Evolutionary conservation across 2,888 invertebrate species (phyloP).

Genomic region (Allophyes oxyacanthae): DNA sequence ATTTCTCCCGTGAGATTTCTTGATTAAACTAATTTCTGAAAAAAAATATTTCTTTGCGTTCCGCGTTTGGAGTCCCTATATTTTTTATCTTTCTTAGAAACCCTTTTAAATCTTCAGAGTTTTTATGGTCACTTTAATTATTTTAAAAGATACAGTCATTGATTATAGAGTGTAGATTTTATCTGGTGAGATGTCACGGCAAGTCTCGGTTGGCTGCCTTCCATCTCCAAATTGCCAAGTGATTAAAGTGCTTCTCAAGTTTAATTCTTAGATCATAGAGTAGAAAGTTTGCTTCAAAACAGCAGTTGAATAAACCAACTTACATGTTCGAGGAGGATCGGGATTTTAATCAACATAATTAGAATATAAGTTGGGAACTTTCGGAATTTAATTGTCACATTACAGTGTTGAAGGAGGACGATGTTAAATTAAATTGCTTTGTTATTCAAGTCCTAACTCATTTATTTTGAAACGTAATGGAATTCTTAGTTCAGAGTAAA

Average conservation of each 20-base stretch:
- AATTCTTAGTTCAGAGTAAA: slow-evolving; percentile 3
- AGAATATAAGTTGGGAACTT: slow-evolving; percentile 54
- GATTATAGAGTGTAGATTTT: slow-evolving; percentile 42
- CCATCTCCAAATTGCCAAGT: slow-evolving; percentile 58
- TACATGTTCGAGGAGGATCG: slow-evolving; percentile 45
- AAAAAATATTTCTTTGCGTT: slow-evolving; percentile 47
- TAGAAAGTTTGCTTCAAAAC: slow-evolving; percentile 51
- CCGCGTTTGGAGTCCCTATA: slow-evolving; percentile 34
- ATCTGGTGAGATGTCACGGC: slow-evolving; percentile 38
- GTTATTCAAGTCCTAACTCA: slow-evolving; percentile 16
- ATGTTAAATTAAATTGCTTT: slow-evolving; percentile 43
- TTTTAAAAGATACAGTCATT: slow-evolving; percentile 53
- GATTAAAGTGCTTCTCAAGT: slow-evolving; percentile 57
- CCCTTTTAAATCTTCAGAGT: slow-evolving; percentile 36
- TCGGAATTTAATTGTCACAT: slow-evolving; percentile 40
- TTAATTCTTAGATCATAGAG: slow-evolving; percentile 60
- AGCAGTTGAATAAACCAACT: slow-evolving; percentile 52
- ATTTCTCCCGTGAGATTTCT: slow-evolving; percentile 62
- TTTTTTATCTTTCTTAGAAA: slow-evolving; percentile 41
- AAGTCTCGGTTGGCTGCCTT: slow-evolving; percentile 48
- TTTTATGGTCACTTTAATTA: slow-evolving; percentile 49
- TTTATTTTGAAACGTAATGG: slow-evolving; percentile 24
- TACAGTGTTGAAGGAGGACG: slow-evolving; percentile 30
- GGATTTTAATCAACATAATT: slow-evolving; percentile 59
- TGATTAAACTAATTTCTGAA: slow-evolving; percentile 63